These are phyloP conservation scores for Electrona antarctica DNA, from an alignment of 2,113 vertebrate species.

Conservation along the genomic window DNA sequence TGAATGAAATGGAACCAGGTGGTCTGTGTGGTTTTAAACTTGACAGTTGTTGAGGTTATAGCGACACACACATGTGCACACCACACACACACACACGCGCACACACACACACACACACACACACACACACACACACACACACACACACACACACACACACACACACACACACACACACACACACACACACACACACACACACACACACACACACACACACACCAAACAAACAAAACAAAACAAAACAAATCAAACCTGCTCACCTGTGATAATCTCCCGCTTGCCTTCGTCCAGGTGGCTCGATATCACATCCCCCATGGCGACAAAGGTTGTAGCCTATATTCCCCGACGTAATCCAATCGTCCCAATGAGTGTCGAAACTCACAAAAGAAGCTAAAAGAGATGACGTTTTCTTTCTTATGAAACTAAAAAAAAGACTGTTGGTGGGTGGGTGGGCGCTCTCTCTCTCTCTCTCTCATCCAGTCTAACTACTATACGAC, in stretches of 20 bases:
- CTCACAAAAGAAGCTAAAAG: neutral
- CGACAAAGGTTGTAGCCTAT: slow-evolving; percentile 26
- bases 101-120: too few relatives aligned
- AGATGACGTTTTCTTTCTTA: neutral
- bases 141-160: neutral
- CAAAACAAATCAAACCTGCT: slow-evolving; percentile 34
- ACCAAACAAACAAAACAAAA: slow-evolving; percentile 1
- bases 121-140: neutral
- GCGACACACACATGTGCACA: too few relatives aligned
- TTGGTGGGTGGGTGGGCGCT: neutral
- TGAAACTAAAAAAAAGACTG: neutral
- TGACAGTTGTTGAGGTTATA: too few relatives aligned
- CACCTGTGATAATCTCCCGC: slow-evolving; percentile 89
- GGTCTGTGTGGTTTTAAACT: too few relatives aligned
- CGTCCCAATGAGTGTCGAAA: neutral
- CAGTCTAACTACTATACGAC: neutral
- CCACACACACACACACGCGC: too few relatives aligned
- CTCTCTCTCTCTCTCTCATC: neutral
- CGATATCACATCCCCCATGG: slow-evolving; percentile 91
- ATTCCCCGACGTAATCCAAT: slow-evolving; percentile 1
- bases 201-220: neutral
- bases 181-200: too few relatives aligned
- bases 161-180: neutral
- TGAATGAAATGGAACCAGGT: too few relatives aligned
- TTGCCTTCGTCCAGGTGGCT: slow-evolving; percentile 91